Base-by-base conservation (phyloP, 2,797 vertebrate species). In the Oreochromis grahami region DNA sequence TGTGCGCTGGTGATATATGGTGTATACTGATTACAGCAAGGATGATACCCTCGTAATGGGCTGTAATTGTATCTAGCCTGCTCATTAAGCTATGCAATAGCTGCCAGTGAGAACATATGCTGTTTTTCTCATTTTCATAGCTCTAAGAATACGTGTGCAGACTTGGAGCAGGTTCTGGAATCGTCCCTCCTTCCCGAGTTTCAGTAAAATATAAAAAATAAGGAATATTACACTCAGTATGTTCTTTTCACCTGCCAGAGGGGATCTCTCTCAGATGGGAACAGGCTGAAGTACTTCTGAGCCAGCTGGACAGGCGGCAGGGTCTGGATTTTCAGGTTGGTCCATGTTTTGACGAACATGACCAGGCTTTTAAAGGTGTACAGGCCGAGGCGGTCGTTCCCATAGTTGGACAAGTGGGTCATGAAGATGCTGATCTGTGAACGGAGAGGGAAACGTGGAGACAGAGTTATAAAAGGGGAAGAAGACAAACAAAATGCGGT, bases 351-450 rank as follows among this genome's bases (percentile, higher is more conserved):
- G 77, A 98, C 92, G 82, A 99, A 99, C 92, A 94, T 97, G 92
- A 98, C 97, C 93, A 99, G 95, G 92, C 98, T 99, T 94, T 98
- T 98, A 88, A 99, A 99, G 83, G 99, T 99, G 93, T 99, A 99
- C 76, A 99, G 95, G 85, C 99, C 99, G 72, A 99, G 97, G 70
- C 99, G 98, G 88, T 99, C 99, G 0, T 99, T 99, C 29, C 99
- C 99, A 0, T 99, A 99, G 94, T 99, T 99, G 90, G 98, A 99
- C 91, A 99, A 95, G 86, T 99, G 99, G 17, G 99, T 99, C 99
- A 99, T 99, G 94, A 99, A 99, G 93, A 99, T 99, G 93, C 98
- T 99, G 90, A 99, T 99, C 98, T 99, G 94, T 81, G 1, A 9
- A 78, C 8, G 9, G 52, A 65, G 26, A 21, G 24, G 43, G 78